Evolutionary conservation across 2,888 invertebrate genomes (phyloP).

Genomic region (Eristalinus sepulchralis): DNA sequence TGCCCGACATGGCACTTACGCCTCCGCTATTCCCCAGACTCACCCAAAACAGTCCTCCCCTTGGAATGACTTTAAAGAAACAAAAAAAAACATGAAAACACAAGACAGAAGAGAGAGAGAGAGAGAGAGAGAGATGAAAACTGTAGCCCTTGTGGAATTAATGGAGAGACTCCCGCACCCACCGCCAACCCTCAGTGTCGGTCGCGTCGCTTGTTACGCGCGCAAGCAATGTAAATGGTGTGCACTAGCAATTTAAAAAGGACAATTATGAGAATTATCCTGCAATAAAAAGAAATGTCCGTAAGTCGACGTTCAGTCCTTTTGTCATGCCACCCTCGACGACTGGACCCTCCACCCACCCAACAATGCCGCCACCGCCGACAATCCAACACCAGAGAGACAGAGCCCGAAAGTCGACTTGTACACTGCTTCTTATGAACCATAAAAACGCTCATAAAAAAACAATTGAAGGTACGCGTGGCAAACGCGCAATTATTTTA

Average conservation of each 20-base stretch:
- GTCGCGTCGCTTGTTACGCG: constrained; percentile 55
- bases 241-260: constrained; percentile 72
- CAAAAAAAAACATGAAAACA: constrained; percentile 5
- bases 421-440: constrained; percentile 72
- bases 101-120: not conserved
- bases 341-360: not conserved
- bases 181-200: not conserved
- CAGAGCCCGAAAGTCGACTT: constrained; percentile 7
- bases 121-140: not conserved
- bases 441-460: constrained; percentile 73
- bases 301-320: constrained; percentile 54
- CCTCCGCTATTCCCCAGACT: constrained; percentile 50
- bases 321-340: constrained; percentile 36
- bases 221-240: constrained; percentile 67
- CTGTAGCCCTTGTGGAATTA: constrained; percentile 36
- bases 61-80: constrained; percentile 45
- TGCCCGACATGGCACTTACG: constrained; percentile 67
- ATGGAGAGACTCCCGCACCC: constrained; percentile 50
- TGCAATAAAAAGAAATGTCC: constrained; percentile 71
- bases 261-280: constrained; percentile 73
- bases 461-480: constrained; percentile 72
- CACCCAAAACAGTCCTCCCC: constrained; percentile 7
- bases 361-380: not conserved
- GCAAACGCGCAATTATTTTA: constrained; percentile 73
- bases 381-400: not conserved